Base-by-base conservation (phyloP, 2,888 invertebrate genomes). In the Coecobrya sp. region DNA sequence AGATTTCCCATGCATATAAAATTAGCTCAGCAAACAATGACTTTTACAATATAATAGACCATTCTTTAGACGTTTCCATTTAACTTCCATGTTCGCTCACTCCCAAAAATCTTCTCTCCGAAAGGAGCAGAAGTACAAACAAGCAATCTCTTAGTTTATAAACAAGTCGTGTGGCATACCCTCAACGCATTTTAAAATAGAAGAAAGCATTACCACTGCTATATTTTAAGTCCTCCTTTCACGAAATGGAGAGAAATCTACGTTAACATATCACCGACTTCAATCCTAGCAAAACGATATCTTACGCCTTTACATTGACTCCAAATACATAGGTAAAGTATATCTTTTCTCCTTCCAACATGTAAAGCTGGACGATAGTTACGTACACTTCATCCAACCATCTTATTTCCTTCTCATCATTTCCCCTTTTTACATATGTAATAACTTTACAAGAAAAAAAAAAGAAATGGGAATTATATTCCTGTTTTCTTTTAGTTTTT, bases 391-490 rank as follows among this genome's bases (percentile, higher is more conserved):
- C 19, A 70, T 36, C 25, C 76, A 76, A 22, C 73, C 52, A 52
- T 86, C 27, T 55, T 52, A 55, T 68, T 45, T 88, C 36, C 52
- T 89, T 45, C 65, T 59, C 68, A 68, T 81, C 73, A 81, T 82
- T 62, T 82, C 82, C 82, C 81, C 89, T 89, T 25, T 89, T 89
- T 89, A 89, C 89, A 89, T 89, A 89, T 89, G 89, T 89, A n/a
- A 89, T 89, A 89, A 89, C 89, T 82, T 89, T 30, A 68, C 62
- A 25, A 68, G 68, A 68, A 36, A 36, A n/a, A 86, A 27, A n/a
- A 81, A 88, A 89, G 89, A 81, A 89, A 89, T 89, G 89, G 89
- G 89, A 89, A 89, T 89, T 81, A 81, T 89, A 89, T 89, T 81
- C 89, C 36, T 52, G 65, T 68, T 76, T 89, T 89, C 81, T 45